Evolutionary conservation across 2,888 invertebrate species (phyloP), one percentile per base, ranked within the genome.

Genomic region (Cecidostiba fungosa): DNA sequence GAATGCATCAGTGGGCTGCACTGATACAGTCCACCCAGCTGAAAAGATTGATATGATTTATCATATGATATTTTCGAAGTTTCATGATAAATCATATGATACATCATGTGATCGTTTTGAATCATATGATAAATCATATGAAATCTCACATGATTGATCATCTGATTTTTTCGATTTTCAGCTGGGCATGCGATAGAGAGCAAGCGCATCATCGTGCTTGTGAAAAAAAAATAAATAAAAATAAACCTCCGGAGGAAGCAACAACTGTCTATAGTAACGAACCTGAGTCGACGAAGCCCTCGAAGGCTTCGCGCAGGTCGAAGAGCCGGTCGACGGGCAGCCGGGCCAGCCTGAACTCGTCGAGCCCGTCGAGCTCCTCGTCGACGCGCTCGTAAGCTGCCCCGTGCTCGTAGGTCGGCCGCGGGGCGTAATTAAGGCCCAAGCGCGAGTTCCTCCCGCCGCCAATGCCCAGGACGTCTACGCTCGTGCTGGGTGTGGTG

Each of bases 221-320:
- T n/a, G 16, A 0, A n/a, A 23, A 6, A 8, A 6, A 19, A 54
- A 54, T 10, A 10, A 6, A n/a, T 19, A 23, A 23, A 23, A 26
- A 29, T 16, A 23, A 59, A 2, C 12, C 26, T 26, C 26, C 62
- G 26, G 14, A 26, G 26, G 66, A 59, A n/a, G 23, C n/a, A 59
- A 59, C 6, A 59, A 66, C 66, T 29, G 16, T 66, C 66, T 8
- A 29, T 29, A 3, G 29, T 29, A 95, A 94, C 92, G 95, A 95
- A 94, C 95, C 95, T 92, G 95, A 95, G 93, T 95, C 95, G 93
- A 95, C 95, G 94, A 95, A 95, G 92, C 95, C 95, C 93, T 95
- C 94, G 94, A 95, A 94, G 92, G 95, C 94, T 93, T 95, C 95
- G 91, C 95, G 95, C 88, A 95, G 94, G 90, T 95, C 94, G 89